phyloP scores from a whole-genome alignment of 2,113 vertebrate genomes.

The Campylorhamphus procurvoides region DNA sequence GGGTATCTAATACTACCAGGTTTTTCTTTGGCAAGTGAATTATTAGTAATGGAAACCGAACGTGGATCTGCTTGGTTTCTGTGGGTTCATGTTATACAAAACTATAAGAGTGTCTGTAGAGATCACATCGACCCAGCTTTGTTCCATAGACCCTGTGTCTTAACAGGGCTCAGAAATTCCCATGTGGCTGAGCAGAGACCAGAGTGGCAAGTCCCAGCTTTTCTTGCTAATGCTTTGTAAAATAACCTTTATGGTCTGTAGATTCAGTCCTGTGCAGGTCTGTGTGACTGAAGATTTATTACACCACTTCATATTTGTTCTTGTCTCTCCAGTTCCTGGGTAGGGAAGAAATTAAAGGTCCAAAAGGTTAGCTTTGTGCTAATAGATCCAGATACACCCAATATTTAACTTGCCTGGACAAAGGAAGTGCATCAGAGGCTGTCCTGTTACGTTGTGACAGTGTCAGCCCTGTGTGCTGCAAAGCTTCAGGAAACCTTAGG shows the following conservation, averaged over 20 bases:
- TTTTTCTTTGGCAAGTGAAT: constrained; percentile 5
- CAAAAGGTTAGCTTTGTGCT: background rate
- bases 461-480: constrained; percentile 31
- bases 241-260: background rate
- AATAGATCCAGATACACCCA: background rate
- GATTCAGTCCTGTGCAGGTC: background rate
- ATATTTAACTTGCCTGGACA: background rate
- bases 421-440: background rate
- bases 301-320: background rate
- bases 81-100: background rate
- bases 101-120: background rate
- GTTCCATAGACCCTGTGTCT: background rate
- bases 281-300: background rate
- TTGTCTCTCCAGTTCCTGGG: background rate
- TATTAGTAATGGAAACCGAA: background rate
- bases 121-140: background rate
- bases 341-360: constrained; percentile 3
- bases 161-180: background rate
- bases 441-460: background rate
- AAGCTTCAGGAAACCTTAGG: background rate
- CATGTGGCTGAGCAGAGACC: background rate
- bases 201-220: background rate
- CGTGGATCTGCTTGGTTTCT: background rate
- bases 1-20: background rate
- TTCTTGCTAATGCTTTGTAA: background rate